A percentile compares a stretch with the other conserved stretches of the same genome.
Evolutionary conservation across 2,888 invertebrate species (phyloP).

Genomic region (Cantharis nigra): DNA sequence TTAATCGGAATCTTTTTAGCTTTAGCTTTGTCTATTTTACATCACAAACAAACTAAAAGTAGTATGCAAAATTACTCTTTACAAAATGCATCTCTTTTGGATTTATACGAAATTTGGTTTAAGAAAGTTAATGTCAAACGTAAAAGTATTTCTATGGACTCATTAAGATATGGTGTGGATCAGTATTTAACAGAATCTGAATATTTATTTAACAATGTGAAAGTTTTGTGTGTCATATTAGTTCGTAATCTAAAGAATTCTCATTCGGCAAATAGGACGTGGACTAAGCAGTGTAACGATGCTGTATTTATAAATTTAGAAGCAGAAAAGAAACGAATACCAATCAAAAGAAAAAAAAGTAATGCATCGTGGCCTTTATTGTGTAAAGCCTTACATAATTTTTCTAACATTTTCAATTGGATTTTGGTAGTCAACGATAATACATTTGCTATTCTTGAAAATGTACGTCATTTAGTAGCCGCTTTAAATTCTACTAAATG

Average conservation of each 20-base stretch:
- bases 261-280: constrained; percentile 44
- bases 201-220: constrained; percentile 37
- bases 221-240: constrained; percentile 39
- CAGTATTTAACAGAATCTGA: constrained; percentile 34
- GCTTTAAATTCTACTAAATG: constrained; percentile 52
- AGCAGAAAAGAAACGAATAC: constrained; percentile 38
- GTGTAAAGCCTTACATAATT: constrained; percentile 42
- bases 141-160: constrained; percentile 15
- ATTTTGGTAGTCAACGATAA: constrained; percentile 61
- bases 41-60: background rate
- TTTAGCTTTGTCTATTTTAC: background rate
- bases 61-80: background rate
- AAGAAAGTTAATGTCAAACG: constrained; percentile 6
- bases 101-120: constrained; percentile 21
- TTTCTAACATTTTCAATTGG: constrained; percentile 55
- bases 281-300: constrained; percentile 51
- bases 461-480: constrained; percentile 59
- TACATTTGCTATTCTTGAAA: constrained; percentile 62
- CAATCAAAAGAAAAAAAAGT: constrained; percentile 39
- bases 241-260: constrained; percentile 38
- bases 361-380: constrained; percentile 49
- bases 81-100: background rate
- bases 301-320: constrained; percentile 40
- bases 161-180: constrained; percentile 13
- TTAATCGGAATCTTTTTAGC: constrained; percentile 9